phyloP scores from a whole-genome alignment of 1,140 invertebrate genomes.

The Ephestia elutella region DNA sequence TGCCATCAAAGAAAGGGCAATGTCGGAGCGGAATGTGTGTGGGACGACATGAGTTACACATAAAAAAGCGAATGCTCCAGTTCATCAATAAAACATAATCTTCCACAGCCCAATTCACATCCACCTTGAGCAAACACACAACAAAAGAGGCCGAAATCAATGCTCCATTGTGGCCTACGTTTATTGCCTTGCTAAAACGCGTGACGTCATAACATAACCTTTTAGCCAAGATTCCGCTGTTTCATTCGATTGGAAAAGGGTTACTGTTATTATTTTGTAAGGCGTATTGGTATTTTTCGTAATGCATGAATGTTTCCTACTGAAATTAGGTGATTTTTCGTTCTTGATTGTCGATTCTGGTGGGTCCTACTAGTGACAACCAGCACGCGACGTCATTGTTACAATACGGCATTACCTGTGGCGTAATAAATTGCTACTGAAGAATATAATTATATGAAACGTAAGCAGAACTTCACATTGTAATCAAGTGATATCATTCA shows the following conservation, averaged over 20 bases:
- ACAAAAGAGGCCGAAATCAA: slow-evolving; percentile 6
- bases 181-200: slow-evolving; percentile 24
- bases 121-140: neutral
- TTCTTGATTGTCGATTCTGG: too few relatives aligned
- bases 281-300: neutral
- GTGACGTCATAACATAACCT: slow-evolving; percentile 1
- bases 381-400: too few relatives aligned
- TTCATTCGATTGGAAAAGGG: neutral
- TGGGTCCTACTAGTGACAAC: too few relatives aligned
- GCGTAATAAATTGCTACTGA: too few relatives aligned
- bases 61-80: slow-evolving; percentile 1
- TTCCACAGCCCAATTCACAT: neutral
- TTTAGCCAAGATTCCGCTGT: neutral
- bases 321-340: too few relatives aligned
- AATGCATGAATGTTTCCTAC: neutral
- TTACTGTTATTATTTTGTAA: slow-evolving; percentile 5
- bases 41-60: neutral
- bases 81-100: neutral
- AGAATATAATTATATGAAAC: too few relatives aligned
- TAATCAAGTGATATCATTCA: too few relatives aligned
- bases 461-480: too few relatives aligned
- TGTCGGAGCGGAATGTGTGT: neutral
- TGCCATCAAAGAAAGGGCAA: too few relatives aligned
- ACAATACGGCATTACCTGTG: too few relatives aligned
- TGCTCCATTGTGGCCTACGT: slow-evolving; percentile 8